phyloP scores from a whole-genome alignment of 2,113 vertebrate genomes.

The Chiloscyllium plagiosum region DNA sequence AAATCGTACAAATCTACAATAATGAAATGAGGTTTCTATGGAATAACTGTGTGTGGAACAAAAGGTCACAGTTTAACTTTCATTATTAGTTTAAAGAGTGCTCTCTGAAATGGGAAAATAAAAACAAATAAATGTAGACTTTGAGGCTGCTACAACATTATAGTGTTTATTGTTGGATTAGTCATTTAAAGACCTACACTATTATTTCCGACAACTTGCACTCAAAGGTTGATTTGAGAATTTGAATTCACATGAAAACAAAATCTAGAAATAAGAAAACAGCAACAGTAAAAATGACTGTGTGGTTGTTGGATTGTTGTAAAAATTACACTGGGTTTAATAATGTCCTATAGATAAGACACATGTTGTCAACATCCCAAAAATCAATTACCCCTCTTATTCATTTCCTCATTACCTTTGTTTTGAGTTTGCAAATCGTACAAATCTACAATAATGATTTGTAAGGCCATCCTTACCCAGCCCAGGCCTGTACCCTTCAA shows the following conservation, averaged over 20 bases:
- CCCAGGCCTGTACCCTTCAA: not conserved
- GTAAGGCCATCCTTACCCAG: too few species aligned
- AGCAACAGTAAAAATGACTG: not conserved
- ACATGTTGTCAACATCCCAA: not conserved
- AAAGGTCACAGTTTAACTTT: not conserved
- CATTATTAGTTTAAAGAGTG: not conserved
- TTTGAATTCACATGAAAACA: not conserved
- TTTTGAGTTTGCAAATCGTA: not conserved
- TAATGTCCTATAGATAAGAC: not conserved
- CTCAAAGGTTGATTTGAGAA: not conserved
- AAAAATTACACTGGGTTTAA: not conserved
- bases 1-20: conserved; percentile 8
- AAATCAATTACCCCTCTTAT: not conserved
- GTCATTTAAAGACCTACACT: not conserved
- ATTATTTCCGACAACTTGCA: not conserved
- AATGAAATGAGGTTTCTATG: not conserved
- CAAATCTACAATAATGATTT: conserved; percentile 24
- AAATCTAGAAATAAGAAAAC: not conserved
- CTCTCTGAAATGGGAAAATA: not conserved
- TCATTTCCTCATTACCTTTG: not conserved
- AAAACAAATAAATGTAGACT: not conserved
- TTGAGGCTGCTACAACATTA: not conserved
- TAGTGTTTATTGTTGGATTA: not conserved
- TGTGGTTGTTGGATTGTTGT: not conserved
- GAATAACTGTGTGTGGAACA: not conserved